A percentile compares a stretch with the other conserved stretches of the same genome.
phyloP scores from a whole-genome alignment of 2,888 invertebrate species.

The Apodemia duryi region DNA sequence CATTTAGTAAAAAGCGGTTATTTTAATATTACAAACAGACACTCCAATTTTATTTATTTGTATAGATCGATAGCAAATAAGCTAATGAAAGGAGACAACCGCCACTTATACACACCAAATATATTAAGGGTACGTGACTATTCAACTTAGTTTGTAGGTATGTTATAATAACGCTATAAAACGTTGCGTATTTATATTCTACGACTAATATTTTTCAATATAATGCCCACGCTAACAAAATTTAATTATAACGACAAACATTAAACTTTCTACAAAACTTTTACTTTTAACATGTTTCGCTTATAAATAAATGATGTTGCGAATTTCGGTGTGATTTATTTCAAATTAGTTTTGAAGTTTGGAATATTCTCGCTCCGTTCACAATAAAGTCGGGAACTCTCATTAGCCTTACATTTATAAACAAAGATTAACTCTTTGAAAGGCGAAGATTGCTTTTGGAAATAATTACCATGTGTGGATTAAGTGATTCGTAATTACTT shows the following conservation, averaged over 20 bases:
- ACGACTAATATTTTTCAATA: slow-evolving; percentile 17
- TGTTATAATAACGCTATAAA: neutral
- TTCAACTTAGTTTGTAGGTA: no score
- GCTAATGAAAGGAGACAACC: no score
- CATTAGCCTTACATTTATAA: slow-evolving; percentile 47
- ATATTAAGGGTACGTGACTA: no score
- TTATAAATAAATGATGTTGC: slow-evolving; percentile 33
- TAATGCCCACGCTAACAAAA: slow-evolving; percentile 19
- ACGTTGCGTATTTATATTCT: neutral
- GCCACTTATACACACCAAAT: no score
- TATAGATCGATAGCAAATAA: no score
- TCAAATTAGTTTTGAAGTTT: slow-evolving; percentile 35
- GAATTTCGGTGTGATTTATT: slow-evolving; percentile 36
- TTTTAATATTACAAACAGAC: no score
- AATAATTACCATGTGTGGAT: slow-evolving; percentile 29
- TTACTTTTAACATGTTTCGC: slow-evolving; percentile 29
- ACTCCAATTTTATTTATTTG: no score
- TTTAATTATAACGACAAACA: slow-evolving; percentile 25
- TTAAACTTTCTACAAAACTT: slow-evolving; percentile 26
- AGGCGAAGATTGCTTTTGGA: slow-evolving; percentile 34
- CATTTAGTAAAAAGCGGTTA: no score
- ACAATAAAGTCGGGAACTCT: slow-evolving; percentile 42
- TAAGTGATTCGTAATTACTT: slow-evolving; percentile 15
- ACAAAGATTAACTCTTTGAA: slow-evolving; percentile 40
- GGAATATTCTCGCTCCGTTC: slow-evolving; percentile 37